Conservation (phyloP, 1,140 invertebrate genomes). For the Aleiodes sp. region DNA sequence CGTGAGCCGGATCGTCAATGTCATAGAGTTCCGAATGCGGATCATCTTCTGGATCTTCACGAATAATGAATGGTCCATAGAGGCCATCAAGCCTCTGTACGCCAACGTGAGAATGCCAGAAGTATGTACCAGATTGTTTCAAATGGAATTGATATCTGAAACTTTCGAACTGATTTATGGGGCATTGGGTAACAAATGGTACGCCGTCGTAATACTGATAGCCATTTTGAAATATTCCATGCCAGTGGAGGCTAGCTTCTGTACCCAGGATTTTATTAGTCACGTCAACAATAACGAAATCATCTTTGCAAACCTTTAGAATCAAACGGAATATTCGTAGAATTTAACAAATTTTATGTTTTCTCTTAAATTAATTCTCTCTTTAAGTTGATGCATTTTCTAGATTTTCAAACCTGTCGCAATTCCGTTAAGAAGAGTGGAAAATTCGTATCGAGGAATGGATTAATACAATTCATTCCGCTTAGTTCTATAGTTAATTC, state of each 20-base stretch:
- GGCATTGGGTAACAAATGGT: conserved; percentile 69
- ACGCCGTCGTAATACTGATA: conserved; percentile 69
- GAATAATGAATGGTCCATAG: conserved; percentile 38
- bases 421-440: no score
- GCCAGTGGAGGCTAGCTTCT: conserved; percentile 49
- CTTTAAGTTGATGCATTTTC: no score
- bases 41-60: conserved; percentile 27
- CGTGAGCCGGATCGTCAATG: conserved; percentile 67
- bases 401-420: no score
- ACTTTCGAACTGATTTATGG: conserved; percentile 51
- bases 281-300: conserved; percentile 67
- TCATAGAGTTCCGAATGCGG: conserved; percentile 48
- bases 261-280: conserved; percentile 48
- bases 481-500: no score
- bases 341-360: no score
- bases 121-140: conserved; percentile 63
- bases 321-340: no score
- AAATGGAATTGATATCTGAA: conserved; percentile 59
- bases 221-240: conserved; percentile 43
- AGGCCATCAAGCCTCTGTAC: conserved; percentile 48
- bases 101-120: conserved; percentile 64
- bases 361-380: no score
- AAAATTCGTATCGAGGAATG: no score
- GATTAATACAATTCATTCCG: no score
- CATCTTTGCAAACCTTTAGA: no score